These are phyloP conservation scores for Sphenodon punctatus DNA, from an alignment of 2,797 vertebrate species.

Conservation along the genomic window DNA sequence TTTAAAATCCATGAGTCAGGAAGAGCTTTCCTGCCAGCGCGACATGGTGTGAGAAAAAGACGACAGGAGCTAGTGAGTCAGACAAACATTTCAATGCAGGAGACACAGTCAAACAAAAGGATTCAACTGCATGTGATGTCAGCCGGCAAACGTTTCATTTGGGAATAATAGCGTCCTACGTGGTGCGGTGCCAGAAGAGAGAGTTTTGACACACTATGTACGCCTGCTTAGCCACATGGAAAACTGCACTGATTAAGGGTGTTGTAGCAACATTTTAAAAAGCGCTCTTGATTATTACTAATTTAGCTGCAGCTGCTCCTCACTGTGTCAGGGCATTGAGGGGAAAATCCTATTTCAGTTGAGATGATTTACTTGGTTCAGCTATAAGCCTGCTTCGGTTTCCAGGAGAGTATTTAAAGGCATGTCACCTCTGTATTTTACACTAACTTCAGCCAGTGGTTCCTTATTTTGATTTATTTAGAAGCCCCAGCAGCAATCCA, in stretches of 20 bases:
- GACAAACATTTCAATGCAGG: conserved; percentile 62
- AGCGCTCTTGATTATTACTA: conserved; percentile 16
- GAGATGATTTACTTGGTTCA: background rate
- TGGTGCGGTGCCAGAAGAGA: conserved; percentile 35
- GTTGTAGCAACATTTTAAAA: background rate
- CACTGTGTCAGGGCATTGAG: background rate
- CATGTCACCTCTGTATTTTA: background rate
- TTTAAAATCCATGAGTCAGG: conserved; percentile 51
- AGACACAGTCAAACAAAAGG: conserved; percentile 68
- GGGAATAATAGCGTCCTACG: conserved; percentile 66
- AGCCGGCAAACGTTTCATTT: conserved; percentile 57
- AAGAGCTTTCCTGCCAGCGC: conserved; percentile 52
- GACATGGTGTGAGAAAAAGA: conserved; percentile 38
- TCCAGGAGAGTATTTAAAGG: background rate
- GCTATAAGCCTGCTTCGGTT: conserved; percentile 19
- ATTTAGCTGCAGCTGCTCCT: conserved; percentile 21
- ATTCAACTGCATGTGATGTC: conserved; percentile 63
- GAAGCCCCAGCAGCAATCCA: too few relatives aligned
- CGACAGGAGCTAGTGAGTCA: conserved; percentile 57
- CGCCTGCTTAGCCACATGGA: conserved; percentile 42
- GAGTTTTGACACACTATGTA: conserved; percentile 18
- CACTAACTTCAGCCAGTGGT: conserved; percentile 46
- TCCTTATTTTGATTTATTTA: too few relatives aligned
- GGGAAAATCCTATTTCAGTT: conserved; percentile 22
- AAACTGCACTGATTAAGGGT: conserved; percentile 26